Evolutionary conservation across 2,113 vertebrate species (phyloP).

Genomic region (Lipophrys pholis): DNA sequence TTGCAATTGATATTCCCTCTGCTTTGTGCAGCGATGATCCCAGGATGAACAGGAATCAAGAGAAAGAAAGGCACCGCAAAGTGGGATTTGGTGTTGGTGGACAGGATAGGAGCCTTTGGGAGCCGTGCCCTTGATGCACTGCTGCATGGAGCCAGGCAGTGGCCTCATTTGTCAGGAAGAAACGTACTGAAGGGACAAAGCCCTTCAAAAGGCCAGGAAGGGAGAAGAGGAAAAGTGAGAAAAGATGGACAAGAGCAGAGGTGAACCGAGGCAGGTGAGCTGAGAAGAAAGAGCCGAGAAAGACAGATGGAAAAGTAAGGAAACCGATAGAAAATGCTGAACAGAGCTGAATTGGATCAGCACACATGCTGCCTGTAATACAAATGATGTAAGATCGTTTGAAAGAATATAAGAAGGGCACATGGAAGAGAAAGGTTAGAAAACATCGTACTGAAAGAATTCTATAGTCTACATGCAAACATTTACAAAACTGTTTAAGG

Average conservation of each 20-base stretch:
- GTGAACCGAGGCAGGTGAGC: slow-evolving; percentile 2
- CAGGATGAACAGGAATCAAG: neutral
- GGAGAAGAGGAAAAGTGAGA: slow-evolving; percentile 3
- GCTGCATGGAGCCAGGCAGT: slow-evolving; percentile 20
- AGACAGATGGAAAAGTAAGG: slow-evolving; percentile 1
- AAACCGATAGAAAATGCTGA: slow-evolving; percentile 8
- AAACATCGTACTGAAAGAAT: no score
- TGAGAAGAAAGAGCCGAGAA: slow-evolving; percentile 13
- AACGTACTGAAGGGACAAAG: slow-evolving; percentile 12
- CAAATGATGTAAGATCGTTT: slow-evolving; percentile 8
- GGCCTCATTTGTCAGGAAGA: slow-evolving; percentile 59
- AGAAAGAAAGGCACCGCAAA: neutral
- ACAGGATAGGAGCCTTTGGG: slow-evolving; percentile 30
- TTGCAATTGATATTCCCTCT: slow-evolving; percentile 38
- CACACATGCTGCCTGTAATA: neutral
- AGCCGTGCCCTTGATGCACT: slow-evolving; percentile 45
- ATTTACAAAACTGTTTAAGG: no score
- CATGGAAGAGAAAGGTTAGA: neutral
- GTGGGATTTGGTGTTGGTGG: slow-evolving; percentile 28
- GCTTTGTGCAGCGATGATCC: slow-evolving; percentile 18
- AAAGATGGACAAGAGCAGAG: slow-evolving; percentile 11
- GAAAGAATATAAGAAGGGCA: neutral
- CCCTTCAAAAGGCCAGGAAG: neutral
- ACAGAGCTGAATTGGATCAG: neutral
- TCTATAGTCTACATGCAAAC: no score